A percentile compares a stretch with the other conserved stretches of the same genome.
Evolutionary conservation across 2,113 vertebrate species (phyloP).

Genomic region (Larimichthys crocea): DNA sequence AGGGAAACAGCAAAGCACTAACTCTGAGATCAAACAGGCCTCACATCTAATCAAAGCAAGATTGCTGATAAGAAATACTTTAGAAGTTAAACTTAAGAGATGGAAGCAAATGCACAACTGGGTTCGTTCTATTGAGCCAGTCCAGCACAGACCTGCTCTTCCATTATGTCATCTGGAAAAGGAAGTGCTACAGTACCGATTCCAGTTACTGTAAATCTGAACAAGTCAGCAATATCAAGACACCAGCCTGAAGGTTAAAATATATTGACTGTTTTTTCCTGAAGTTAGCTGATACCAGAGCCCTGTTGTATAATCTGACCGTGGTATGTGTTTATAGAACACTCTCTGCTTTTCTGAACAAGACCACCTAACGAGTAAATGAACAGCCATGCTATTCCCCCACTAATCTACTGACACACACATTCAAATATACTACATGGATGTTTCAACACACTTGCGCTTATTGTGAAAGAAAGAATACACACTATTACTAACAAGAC

Average conservation of each 20-base stretch:
- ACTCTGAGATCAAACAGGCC: not conserved
- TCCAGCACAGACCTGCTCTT: not conserved
- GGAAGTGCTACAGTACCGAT: not conserved
- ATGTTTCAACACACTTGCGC: not conserved
- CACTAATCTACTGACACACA: not conserved
- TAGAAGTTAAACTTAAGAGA: not conserved
- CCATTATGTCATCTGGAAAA: not conserved
- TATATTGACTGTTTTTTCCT: not conserved
- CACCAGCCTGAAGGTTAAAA: not conserved
- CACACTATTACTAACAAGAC: not conserved
- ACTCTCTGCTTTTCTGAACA: not conserved
- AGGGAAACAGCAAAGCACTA: not conserved
- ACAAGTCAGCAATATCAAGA: not conserved
- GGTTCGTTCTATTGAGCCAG: not conserved
- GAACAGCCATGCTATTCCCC: not conserved
- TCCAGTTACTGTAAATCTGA: conserved; percentile 1
- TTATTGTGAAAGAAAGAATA: not conserved
- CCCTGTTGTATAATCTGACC: not conserved
- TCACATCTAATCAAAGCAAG: not conserved
- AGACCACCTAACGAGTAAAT: not conserved
- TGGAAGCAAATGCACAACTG: not conserved
- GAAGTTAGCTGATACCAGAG: not conserved
- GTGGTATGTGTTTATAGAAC: not conserved
- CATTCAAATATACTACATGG: not conserved
- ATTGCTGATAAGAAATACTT: not conserved